phyloP scores from a whole-genome alignment of 2,113 vertebrate species.

The Diadophis punctatus region DNA sequence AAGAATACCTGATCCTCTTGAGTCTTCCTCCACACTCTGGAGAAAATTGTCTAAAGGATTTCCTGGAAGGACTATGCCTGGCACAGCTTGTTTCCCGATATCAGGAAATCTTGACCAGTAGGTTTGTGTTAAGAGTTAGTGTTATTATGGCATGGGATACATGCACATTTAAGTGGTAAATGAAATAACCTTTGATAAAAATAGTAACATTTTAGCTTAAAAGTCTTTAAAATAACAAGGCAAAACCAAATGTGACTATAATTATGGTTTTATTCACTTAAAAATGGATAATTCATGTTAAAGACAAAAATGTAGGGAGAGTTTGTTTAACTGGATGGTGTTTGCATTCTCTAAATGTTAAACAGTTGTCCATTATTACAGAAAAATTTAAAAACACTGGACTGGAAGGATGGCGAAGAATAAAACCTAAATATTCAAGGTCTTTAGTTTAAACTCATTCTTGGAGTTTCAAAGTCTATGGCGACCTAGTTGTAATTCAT shows the following conservation, averaged over 20 bases:
- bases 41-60: too few relatives aligned
- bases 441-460: neutral
- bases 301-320: neutral
- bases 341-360: neutral
- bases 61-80: too few relatives aligned
- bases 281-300: neutral
- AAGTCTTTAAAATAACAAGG: too few relatives aligned
- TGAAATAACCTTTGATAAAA: too few relatives aligned
- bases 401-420: neutral
- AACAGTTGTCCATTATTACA: neutral
- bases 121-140: too few relatives aligned
- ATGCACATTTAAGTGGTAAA: too few relatives aligned
- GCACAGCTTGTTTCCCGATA: too few relatives aligned
- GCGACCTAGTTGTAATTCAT: neutral
- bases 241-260: neutral
- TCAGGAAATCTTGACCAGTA: too few relatives aligned
- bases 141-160: too few relatives aligned
- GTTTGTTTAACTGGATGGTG: neutral
- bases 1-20: too few relatives aligned
- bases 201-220: too few relatives aligned
- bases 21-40: too few relatives aligned
- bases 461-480: neutral
- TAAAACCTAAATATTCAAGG: neutral
- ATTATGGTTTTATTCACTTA: neutral
- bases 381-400: neutral